phyloP scores from a whole-genome alignment of 2,888 invertebrate species.

The Phorcus lineatus region DNA sequence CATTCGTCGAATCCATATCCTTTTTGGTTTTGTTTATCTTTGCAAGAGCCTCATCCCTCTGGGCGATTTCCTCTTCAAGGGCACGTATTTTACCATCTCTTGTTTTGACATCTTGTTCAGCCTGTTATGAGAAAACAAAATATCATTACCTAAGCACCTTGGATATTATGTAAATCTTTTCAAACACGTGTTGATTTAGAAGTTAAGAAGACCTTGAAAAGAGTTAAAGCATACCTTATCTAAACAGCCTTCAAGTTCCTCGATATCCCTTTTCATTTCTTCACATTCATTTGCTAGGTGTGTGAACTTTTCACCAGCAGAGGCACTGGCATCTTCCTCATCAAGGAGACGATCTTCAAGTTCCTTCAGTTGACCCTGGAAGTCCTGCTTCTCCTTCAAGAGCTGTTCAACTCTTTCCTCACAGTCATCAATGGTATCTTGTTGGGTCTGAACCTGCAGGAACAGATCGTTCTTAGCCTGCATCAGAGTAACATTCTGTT shows the following conservation, averaged over 20 bases:
- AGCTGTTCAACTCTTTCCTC: conserved; percentile 96
- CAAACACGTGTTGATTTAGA: too few relatives aligned
- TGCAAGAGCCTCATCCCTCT: conserved; percentile 97
- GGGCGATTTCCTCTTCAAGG: conserved; percentile 94
- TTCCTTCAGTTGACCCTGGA: conserved; percentile 95
- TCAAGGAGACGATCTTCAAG: conserved; percentile 96
- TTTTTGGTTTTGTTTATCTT: conserved; percentile 99
- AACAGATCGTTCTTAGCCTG: conserved; percentile 95
- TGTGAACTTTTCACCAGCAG: conserved; percentile 95
- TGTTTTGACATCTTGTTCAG: conserved; percentile 95
- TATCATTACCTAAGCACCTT: too few relatives aligned
- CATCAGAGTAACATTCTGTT: conserved; percentile 91
- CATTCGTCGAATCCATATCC: conserved; percentile 86
- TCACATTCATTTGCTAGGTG: conserved; percentile 96
- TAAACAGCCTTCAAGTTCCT: conserved; percentile 94
- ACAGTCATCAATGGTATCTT: conserved; percentile 91
- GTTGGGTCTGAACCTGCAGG: conserved; percentile 91
- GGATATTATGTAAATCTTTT: too few relatives aligned
- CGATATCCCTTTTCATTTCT: conserved; percentile 97
- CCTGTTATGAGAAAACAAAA: conserved; percentile 30
- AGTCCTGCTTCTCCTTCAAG: conserved; percentile 95
- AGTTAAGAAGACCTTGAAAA: too few relatives aligned
- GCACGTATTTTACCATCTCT: conserved; percentile 94
- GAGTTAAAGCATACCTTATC: conserved; percentile 49
- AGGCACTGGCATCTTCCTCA: conserved; percentile 97